Percentiles rank a stretch among this genome's conserved stretches.
Conservation (phyloP, 1,140 invertebrate species). For the Parapsyche elsis region DNA sequence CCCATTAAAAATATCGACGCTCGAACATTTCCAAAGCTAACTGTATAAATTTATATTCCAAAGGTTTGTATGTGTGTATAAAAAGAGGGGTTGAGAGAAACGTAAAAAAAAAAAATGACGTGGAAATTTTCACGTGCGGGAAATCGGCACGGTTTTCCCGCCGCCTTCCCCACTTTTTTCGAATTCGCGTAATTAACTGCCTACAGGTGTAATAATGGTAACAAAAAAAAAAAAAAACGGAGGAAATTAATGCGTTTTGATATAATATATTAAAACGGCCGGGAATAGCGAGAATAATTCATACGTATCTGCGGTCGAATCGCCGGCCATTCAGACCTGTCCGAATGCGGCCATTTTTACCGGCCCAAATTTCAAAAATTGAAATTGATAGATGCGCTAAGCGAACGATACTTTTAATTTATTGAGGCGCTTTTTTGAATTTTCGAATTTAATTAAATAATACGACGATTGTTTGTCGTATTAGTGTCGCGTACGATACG, state of each 20-base stretch:
- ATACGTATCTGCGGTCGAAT: neutral
- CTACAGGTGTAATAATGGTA: slow-evolving; percentile 44
- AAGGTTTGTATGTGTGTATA: neutral
- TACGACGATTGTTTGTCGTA: neutral
- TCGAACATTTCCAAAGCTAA: slow-evolving; percentile 1
- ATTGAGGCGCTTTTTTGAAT: neutral
- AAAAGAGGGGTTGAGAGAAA: neutral
- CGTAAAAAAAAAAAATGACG: too few species aligned
- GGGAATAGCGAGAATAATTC: neutral
- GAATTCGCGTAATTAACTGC: slow-evolving; percentile 34
- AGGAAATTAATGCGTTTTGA: slow-evolving; percentile 29
- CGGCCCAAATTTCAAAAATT: too few species aligned
- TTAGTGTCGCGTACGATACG: neutral
- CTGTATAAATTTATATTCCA: neutral
- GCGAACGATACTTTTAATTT: neutral
- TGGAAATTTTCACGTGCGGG: neutral
- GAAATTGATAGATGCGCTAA: too few species aligned
- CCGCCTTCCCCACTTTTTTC: neutral
- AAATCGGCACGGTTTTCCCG: neutral
- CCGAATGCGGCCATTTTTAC: too few species aligned
- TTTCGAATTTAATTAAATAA: neutral
- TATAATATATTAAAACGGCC: neutral
- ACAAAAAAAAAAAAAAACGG: slow-evolving; percentile 33
- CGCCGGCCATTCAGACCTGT: neutral
- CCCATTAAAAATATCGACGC: slow-evolving; percentile 39